These are phyloP conservation scores for Blera fallax DNA, from an alignment of 2,888 invertebrate species.

Conservation along the genomic window DNA sequence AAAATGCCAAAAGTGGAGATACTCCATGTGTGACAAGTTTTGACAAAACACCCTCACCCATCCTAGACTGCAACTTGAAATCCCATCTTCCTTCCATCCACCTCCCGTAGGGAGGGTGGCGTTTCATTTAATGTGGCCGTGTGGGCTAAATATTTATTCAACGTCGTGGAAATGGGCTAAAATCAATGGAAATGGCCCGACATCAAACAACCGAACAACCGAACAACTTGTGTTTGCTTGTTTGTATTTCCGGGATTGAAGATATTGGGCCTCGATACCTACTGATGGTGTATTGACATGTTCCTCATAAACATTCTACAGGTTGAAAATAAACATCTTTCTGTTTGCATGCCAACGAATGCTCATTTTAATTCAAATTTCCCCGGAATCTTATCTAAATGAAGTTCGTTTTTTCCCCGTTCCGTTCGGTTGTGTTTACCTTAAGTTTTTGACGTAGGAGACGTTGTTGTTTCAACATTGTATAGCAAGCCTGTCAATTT, in stretches of 20 bases:
- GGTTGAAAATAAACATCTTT: conserved; percentile 63
- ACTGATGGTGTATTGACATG: conserved; percentile 44
- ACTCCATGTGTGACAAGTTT: background rate
- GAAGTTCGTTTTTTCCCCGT: background rate
- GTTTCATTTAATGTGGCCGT: conserved; percentile 7
- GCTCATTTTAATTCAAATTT: conserved; percentile 59
- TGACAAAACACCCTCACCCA: background rate
- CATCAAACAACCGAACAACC: conserved; percentile 34
- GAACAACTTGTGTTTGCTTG: conserved; percentile 40
- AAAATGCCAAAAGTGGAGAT: background rate
- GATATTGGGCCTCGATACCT: conserved; percentile 4
- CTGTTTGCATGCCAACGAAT: conserved; percentile 50
- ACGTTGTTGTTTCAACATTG: conserved; percentile 14
- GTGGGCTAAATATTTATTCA: conserved; percentile 54
- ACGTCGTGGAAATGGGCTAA: background rate
- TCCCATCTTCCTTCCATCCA: too few relatives aligned
- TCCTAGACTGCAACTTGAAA: too few relatives aligned
- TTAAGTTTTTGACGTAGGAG: background rate
- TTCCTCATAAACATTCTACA: conserved; percentile 68
- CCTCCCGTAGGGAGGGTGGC: background rate
- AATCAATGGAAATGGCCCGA: conserved; percentile 59
- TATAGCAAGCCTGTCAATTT: conserved; percentile 18
- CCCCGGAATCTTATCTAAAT: conserved; percentile 41
- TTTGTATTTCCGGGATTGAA: conserved; percentile 47
- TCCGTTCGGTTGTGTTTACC: background rate